A percentile compares a stretch with the other conserved stretches of the same genome.
Conservation (phyloP, 2,888 invertebrate genomes). For the Choristoneura rosaceana region DNA sequence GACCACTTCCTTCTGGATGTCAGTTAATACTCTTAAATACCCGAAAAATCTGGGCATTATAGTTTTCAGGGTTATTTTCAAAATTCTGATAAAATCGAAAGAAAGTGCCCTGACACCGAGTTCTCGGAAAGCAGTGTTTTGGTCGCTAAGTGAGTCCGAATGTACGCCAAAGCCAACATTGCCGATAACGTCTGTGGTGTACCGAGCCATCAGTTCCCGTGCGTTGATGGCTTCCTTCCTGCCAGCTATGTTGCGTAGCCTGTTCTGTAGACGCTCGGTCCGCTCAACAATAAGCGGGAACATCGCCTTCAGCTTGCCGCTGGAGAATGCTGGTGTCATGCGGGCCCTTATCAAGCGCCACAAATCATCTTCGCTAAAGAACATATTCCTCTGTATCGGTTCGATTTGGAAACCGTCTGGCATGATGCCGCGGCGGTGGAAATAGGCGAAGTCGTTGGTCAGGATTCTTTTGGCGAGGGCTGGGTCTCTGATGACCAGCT, state of each 20-base stretch:
- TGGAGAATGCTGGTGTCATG: constrained; percentile 69
- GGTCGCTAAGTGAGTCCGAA: constrained; percentile 41
- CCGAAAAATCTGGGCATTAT: background rate
- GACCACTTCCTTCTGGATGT: constrained; percentile 60
- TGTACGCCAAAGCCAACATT: constrained; percentile 46
- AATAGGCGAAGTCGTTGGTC: constrained; percentile 57
- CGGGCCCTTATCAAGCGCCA: constrained; percentile 69
- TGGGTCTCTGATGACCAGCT: constrained; percentile 62
- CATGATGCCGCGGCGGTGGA: constrained; percentile 59
- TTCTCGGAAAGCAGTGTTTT: constrained; percentile 37
- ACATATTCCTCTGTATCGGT: constrained; percentile 62
- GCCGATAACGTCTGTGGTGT: constrained; percentile 47
- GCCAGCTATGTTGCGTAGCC: constrained; percentile 22
- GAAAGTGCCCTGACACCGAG: constrained; percentile 33
- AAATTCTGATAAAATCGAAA: constrained; percentile 46
- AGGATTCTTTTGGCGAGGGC: constrained; percentile 58
- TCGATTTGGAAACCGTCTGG: constrained; percentile 54
- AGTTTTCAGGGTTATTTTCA: background rate
- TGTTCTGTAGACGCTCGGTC: constrained; percentile 58
- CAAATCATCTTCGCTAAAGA: constrained; percentile 65
- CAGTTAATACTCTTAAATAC: constrained; percentile 28
- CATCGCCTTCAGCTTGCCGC: constrained; percentile 69
- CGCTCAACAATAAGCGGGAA: constrained; percentile 67
- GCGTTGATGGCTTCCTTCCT: constrained; percentile 53
- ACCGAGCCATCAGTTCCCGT: constrained; percentile 50